Percentiles rank a stretch among this genome's conserved stretches.
Conservation (phyloP, 2,888 invertebrate species). For the Carcina quercana region DNA sequence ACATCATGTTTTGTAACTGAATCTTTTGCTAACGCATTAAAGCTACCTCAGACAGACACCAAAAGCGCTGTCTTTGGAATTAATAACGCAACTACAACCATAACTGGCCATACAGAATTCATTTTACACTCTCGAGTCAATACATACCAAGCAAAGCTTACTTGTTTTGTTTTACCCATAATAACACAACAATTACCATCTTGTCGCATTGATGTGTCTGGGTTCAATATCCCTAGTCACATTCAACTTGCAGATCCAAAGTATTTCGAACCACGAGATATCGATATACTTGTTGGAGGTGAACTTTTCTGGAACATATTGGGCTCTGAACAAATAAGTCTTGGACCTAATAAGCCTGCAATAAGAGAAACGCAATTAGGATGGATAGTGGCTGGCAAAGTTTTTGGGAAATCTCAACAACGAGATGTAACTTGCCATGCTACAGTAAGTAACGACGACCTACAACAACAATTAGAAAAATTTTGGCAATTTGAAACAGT, state of each 20-base stretch:
- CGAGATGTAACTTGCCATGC: not conserved
- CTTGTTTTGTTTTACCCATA: slow-evolving; percentile 7
- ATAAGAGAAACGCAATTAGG: not conserved
- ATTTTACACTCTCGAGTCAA: not conserved
- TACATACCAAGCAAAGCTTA: slow-evolving; percentile 1
- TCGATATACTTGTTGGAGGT: slow-evolving; percentile 11
- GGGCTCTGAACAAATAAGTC: not conserved
- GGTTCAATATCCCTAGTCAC: slow-evolving; percentile 1
- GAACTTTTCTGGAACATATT: slow-evolving; percentile 11
- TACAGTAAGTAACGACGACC: not conserved
- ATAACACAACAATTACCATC: slow-evolving; percentile 5
- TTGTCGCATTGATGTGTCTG: slow-evolving; percentile 2
- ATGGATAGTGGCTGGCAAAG: not conserved
- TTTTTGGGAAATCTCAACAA: not conserved
- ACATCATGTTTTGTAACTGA: slow-evolving; percentile 11
- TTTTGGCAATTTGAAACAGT: slow-evolving; percentile 7
- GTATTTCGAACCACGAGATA: slow-evolving; percentile 5
- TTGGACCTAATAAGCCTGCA: slow-evolving; percentile 8
- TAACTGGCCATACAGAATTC: not conserved
- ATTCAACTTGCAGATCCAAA: slow-evolving; percentile 9
- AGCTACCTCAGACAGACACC: slow-evolving; percentile 1
- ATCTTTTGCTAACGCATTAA: not conserved
- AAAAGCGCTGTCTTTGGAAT: slow-evolving; percentile 8
- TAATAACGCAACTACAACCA: slow-evolving; percentile 7
- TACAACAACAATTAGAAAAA: slow-evolving; percentile 1